Evolutionary conservation across 2,113 vertebrate species (phyloP).

Genomic region (Carassius auratus): DNA sequence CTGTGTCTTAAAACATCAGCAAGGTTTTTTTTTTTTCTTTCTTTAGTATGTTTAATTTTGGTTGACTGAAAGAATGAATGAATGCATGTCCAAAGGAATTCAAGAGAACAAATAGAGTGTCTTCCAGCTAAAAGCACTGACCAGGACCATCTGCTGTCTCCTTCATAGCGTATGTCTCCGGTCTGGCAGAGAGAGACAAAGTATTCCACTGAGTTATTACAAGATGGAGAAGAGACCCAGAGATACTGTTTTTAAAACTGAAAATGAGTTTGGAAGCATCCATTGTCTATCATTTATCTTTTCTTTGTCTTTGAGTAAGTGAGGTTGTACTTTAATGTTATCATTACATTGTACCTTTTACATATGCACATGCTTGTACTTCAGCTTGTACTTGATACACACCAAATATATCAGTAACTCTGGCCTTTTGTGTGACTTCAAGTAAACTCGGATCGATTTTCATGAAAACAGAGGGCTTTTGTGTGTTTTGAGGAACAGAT

Average conservation of each 20-base stretch:
- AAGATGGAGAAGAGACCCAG: neutral
- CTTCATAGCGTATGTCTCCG: constrained; percentile 1
- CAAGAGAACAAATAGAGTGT: constrained; percentile 21
- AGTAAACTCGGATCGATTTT: neutral
- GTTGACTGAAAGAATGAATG: constrained; percentile 27
- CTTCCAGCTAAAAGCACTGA: neutral
- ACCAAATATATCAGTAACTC: neutral
- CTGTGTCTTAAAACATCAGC: neutral
- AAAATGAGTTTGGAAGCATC: constrained; percentile 12
- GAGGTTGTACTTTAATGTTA: neutral
- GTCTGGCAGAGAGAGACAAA: constrained; percentile 35
- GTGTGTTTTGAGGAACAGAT: constrained; percentile 34
- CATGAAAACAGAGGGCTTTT: neutral
- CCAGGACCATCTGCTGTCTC: constrained; percentile 45
- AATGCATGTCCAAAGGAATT: constrained; percentile 1
- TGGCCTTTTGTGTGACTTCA: neutral
- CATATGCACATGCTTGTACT: neutral
- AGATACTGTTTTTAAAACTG: neutral
- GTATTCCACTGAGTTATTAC: constrained; percentile 24
- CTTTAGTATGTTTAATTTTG: constrained; percentile 10
- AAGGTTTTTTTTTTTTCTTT: neutral
- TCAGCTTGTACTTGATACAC: neutral
- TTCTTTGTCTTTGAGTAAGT: neutral
- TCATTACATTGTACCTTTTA: neutral
- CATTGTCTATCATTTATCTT: neutral